phyloP scores from a whole-genome alignment of 2,113 vertebrate genomes.

The Limnothrissa miodon region DNA sequence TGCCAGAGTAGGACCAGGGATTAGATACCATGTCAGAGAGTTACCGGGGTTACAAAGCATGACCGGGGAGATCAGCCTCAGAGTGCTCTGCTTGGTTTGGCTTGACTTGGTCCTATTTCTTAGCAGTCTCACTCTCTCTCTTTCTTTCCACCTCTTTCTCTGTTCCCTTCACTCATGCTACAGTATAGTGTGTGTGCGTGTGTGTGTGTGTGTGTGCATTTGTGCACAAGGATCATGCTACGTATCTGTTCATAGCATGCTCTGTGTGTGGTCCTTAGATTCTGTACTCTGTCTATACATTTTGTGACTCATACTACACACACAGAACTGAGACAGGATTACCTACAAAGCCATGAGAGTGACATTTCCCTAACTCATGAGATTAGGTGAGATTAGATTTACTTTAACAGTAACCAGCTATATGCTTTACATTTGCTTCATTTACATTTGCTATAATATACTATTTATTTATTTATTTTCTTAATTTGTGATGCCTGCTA shows the following conservation, averaged over 20 bases:
- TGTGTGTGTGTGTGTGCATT: neutral
- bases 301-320: neutral
- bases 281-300: neutral
- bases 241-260: neutral
- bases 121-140: neutral
- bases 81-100: neutral
- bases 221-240: neutral
- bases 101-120: neutral
- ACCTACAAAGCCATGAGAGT: too few species aligned
- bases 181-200: neutral
- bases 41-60: neutral
- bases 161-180: neutral
- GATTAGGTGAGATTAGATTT: too few species aligned
- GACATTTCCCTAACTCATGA: too few species aligned
- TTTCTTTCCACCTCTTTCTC: neutral
- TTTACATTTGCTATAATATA: too few species aligned
- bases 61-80: neutral
- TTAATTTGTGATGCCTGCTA: too few species aligned
- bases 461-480: too few species aligned
- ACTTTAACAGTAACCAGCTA: too few species aligned
- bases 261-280: neutral
- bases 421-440: too few species aligned
- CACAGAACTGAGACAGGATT: too few species aligned
- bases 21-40: neutral
- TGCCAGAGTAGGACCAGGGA: neutral